Percentiles rank a stretch among this genome's conserved stretches.
These are phyloP conservation scores for Parambassis ranga DNA, from an alignment of 2,797 vertebrate species.

Conservation along the genomic window DNA sequence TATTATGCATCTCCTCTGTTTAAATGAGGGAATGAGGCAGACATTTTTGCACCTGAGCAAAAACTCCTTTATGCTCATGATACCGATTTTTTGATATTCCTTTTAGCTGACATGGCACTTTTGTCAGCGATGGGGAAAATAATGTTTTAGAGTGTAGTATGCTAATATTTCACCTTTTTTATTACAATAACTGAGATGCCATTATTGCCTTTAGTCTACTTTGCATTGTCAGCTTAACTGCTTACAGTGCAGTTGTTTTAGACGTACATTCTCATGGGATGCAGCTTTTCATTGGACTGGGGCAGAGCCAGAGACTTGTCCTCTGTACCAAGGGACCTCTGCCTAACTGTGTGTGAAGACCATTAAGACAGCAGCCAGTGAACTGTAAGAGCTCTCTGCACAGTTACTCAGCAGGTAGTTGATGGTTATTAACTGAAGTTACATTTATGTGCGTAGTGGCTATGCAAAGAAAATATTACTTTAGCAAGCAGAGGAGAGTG, in stretches of 20 bases:
- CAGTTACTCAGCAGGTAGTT: conserved; percentile 47
- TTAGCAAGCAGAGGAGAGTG: neutral
- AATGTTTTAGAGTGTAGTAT: neutral
- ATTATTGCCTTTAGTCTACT: neutral
- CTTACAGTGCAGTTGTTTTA: conserved; percentile 23
- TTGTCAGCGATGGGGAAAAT: conserved; percentile 22
- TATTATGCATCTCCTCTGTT: conserved; percentile 24
- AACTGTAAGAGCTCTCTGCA: conserved; percentile 37
- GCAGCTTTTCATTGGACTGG: conserved; percentile 40
- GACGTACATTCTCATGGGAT: conserved; percentile 28
- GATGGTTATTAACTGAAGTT: conserved; percentile 41
- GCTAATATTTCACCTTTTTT: conserved; percentile 24
- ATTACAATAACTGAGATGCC: conserved; percentile 20
- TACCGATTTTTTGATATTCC: neutral
- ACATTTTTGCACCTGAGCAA: conserved; percentile 45
- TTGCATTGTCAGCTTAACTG: conserved; percentile 38
- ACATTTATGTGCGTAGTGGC: conserved; percentile 35
- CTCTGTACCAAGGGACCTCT: conserved; percentile 27
- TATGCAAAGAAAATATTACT: conserved; percentile 46
- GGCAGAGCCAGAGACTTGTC: conserved; percentile 51
- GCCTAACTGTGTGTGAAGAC: conserved; percentile 61
- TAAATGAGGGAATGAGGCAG: conserved; percentile 28
- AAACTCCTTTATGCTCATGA: neutral
- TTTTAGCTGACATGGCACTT: conserved; percentile 13
- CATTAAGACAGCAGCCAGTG: conserved; percentile 45